These are phyloP conservation scores for Carassius gibelio DNA, from an alignment of 2,113 vertebrate species.

Conservation along the genomic window DNA sequence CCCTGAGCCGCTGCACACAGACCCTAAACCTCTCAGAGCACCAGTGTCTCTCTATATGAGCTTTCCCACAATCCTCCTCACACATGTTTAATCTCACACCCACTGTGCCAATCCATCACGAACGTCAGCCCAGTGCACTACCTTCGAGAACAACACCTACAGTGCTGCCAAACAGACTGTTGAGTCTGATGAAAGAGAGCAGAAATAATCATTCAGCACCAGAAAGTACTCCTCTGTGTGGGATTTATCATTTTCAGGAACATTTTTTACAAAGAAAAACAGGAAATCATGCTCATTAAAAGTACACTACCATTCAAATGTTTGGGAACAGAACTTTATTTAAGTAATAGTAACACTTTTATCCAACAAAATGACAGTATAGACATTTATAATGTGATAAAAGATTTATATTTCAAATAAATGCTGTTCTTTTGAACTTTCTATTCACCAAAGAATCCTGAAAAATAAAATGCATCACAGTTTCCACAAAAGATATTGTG, in stretches of 20 bases:
- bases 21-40: not conserved
- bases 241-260: not conserved
- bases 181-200: not conserved
- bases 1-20: conserved; percentile 6
- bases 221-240: not conserved
- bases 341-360: not conserved
- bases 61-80: conserved; percentile 23
- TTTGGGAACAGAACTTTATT: too few relatives aligned
- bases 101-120: conserved; percentile 35
- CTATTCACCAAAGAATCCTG: too few relatives aligned
- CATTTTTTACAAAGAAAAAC: not conserved
- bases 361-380: not conserved
- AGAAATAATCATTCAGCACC: not conserved
- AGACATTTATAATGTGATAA: too few relatives aligned
- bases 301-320: not conserved
- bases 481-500: too few relatives aligned
- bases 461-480: too few relatives aligned
- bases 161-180: not conserved
- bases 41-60: conserved; percentile 6
- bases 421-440: too few relatives aligned
- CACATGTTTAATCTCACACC: conserved; percentile 33
- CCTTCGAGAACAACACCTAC: not conserved
- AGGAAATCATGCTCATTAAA: not conserved
- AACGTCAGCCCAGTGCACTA: not conserved
- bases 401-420: too few relatives aligned